Conservation (phyloP, 2,113 vertebrate genomes). For the Pardalotus punctatus region DNA sequence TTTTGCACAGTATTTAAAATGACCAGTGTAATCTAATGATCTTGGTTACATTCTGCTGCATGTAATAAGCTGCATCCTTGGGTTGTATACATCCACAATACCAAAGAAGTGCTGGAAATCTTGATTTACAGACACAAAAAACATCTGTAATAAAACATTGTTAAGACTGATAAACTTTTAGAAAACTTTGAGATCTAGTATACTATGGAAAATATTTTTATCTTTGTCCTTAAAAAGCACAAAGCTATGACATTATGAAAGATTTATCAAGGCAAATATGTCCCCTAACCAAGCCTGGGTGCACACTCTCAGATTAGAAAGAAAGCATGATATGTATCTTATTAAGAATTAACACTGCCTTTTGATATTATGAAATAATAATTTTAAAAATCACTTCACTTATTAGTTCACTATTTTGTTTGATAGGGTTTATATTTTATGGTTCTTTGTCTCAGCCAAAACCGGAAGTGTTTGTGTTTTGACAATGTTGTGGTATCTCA, state of each 20-base stretch:
- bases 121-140: background rate
- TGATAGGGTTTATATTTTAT: background rate
- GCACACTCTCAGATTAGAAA: background rate
- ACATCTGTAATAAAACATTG: background rate
- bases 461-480: background rate
- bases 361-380: background rate
- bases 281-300: background rate
- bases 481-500: background rate
- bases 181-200: background rate
- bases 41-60: background rate
- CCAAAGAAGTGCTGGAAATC: background rate
- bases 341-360: background rate
- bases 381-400: background rate
- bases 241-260: background rate
- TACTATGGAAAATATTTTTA: background rate
- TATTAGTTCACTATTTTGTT: background rate
- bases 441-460: background rate
- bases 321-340: background rate
- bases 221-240: background rate
- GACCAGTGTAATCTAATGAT: background rate
- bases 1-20: background rate
- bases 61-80: background rate
- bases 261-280: background rate
- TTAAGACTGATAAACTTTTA: background rate
- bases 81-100: background rate